Evolutionary conservation across 2,888 invertebrate genomes (phyloP).

Genomic region (Scaptomyza caliginosa): DNA sequence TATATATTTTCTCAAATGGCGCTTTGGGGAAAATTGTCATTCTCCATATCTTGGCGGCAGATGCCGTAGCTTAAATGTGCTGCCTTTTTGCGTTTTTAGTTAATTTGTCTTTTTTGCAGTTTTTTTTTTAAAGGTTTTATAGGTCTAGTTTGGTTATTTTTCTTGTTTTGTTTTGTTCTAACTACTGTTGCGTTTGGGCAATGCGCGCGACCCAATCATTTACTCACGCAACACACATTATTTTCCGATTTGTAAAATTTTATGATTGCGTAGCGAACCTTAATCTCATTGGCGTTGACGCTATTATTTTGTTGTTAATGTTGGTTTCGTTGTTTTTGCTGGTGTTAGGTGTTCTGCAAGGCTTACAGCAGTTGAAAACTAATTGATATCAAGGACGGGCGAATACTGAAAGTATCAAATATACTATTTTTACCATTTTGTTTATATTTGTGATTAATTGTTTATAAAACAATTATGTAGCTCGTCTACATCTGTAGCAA

Average conservation of each 20-base stretch:
- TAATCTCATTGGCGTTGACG: conserved; percentile 64
- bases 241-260: conserved; percentile 57
- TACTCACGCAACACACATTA: conserved; percentile 56
- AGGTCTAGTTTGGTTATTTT: conserved; percentile 63
- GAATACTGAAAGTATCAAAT: conserved; percentile 32
- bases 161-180: conserved; percentile 20
- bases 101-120: conserved; percentile 54
- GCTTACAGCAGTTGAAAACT: neutral
- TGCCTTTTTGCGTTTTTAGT: conserved; percentile 56
- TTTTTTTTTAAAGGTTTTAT: conserved; percentile 73
- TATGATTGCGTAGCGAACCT: conserved; percentile 77
- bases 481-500: conserved; percentile 52
- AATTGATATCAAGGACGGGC: conserved; percentile 15
- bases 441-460: conserved; percentile 78
- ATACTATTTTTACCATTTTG: conserved; percentile 63
- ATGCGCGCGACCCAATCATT: conserved; percentile 27
- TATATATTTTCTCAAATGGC: conserved; percentile 65
- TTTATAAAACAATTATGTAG: conserved; percentile 77
- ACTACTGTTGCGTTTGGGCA: conserved; percentile 59
- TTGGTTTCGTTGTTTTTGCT: conserved; percentile 43
- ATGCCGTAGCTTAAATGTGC: conserved; percentile 21
- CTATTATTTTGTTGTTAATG: conserved; percentile 46
- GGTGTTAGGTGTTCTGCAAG: conserved; percentile 19
- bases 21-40: conserved; percentile 67
- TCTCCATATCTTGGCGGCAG: conserved; percentile 69